phyloP scores from a whole-genome alignment of 2,113 vertebrate genomes.

The Tringa solitaria region DNA sequence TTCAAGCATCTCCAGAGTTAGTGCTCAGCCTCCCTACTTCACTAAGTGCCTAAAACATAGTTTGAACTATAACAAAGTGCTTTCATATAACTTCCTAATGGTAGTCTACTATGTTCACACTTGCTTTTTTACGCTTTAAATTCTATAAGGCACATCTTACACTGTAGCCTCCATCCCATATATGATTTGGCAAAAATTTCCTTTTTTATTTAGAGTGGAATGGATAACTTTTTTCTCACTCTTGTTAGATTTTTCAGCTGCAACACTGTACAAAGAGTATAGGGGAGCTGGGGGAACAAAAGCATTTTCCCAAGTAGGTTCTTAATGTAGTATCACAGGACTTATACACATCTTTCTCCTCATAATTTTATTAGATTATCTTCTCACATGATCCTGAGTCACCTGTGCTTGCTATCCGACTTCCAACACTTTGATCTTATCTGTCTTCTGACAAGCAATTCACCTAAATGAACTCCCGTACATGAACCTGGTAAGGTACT shows the following conservation, averaged over 20 bases:
- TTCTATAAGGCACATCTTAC: background rate
- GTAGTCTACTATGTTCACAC: background rate
- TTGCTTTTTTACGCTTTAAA: background rate
- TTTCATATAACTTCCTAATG: background rate
- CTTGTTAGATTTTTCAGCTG: background rate
- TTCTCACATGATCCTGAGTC: background rate
- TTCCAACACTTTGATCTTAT: constrained; percentile 1
- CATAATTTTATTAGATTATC: background rate
- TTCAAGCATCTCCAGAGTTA: background rate
- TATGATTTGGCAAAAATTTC: background rate
- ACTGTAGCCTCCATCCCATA: background rate
- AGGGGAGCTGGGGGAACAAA: background rate
- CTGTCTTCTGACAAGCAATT: constrained; percentile 23
- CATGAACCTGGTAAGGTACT: background rate
- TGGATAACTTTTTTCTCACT: background rate
- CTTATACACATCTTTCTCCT: background rate
- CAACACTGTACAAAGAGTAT: background rate
- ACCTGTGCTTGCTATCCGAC: background rate
- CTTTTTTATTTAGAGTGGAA: background rate
- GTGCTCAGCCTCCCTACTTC: background rate
- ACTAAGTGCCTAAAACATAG: background rate
- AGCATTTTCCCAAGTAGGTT: background rate
- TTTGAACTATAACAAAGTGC: background rate
- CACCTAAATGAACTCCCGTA: background rate
- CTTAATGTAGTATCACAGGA: background rate